A percentile compares a stretch with the other conserved stretches of the same genome.
Evolutionary conservation across 2,888 invertebrate species (phyloP).

Genomic region (Strigamia transsilvanica): DNA sequence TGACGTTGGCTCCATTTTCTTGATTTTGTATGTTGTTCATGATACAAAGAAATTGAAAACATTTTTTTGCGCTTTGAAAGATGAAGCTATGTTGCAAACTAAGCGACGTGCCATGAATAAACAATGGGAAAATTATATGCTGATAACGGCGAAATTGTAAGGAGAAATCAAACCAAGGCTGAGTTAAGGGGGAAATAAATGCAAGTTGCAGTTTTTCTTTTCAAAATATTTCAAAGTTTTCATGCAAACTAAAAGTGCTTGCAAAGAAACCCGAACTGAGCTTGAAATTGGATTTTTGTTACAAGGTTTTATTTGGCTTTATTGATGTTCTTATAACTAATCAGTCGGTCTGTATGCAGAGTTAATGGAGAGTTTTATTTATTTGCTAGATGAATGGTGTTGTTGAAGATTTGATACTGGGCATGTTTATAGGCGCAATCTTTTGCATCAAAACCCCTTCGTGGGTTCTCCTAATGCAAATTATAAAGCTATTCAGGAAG

Average conservation of each 20-base stretch:
- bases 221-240: too few species aligned
- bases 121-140: conserved; percentile 7
- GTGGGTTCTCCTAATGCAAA: not conserved
- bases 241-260: too few species aligned
- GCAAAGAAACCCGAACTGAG: too few species aligned
- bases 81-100: conserved; percentile 5
- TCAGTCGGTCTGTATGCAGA: too few species aligned
- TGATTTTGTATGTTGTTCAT: conserved; percentile 46
- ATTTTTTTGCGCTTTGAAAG: conserved; percentile 23
- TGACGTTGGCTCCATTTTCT: conserved; percentile 18
- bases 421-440: not conserved
- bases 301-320: too few species aligned
- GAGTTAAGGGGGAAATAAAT: not conserved
- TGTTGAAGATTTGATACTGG: not conserved
- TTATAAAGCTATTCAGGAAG: not conserved
- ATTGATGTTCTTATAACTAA: too few species aligned
- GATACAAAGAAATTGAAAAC: conserved; percentile 41
- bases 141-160: conserved; percentile 9
- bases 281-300: too few species aligned
- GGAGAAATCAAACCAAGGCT: not conserved
- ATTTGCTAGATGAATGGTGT: too few species aligned
- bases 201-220: not conserved
- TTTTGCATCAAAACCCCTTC: not conserved
- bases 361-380: too few species aligned
- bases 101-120: conserved; percentile 16